Evolutionary conservation across 2,888 invertebrate genomes (phyloP).

Genomic region (Metopia argyrocephala): DNA sequence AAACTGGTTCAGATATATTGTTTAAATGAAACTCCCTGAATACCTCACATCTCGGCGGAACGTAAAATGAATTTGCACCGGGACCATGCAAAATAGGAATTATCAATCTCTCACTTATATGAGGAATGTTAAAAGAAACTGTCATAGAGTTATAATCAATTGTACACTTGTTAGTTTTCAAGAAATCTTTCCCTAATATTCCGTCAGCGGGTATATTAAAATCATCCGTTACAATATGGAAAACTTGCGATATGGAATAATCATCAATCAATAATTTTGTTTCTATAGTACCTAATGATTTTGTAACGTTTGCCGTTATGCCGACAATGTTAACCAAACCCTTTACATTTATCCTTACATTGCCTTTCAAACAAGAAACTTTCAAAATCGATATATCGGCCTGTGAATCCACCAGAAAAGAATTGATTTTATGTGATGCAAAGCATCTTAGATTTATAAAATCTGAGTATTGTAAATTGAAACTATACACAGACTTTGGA

Average conservation of each 20-base stretch:
- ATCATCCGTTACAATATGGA: conserved; percentile 10
- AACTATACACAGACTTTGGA: neutral
- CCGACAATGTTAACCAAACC: conserved; percentile 1
- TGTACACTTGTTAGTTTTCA: too few relatives aligned
- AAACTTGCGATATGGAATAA: neutral
- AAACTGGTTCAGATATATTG: conserved; percentile 3
- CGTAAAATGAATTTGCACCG: neutral
- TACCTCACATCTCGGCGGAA: conserved; percentile 26
- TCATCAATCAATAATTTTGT: neutral
- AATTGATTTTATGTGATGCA: too few relatives aligned
- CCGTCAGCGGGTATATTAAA: too few relatives aligned
- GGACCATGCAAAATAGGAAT: conserved; percentile 11
- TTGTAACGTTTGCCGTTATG: conserved; percentile 6
- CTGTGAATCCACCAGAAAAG: too few relatives aligned
- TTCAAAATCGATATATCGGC: too few relatives aligned
- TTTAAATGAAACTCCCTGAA: conserved; percentile 14
- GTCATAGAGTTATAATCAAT: too few relatives aligned
- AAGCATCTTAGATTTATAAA: neutral
- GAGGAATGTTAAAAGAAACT: conserved; percentile 2
- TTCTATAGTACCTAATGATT: conserved; percentile 5
- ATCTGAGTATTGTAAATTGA: neutral
- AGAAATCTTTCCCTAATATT: too few relatives aligned
- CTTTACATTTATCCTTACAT: neutral
- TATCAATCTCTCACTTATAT: neutral
- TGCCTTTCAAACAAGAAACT: too few relatives aligned